phyloP scores from a whole-genome alignment of 2,113 vertebrate species.

The Barnardius zonarius region DNA sequence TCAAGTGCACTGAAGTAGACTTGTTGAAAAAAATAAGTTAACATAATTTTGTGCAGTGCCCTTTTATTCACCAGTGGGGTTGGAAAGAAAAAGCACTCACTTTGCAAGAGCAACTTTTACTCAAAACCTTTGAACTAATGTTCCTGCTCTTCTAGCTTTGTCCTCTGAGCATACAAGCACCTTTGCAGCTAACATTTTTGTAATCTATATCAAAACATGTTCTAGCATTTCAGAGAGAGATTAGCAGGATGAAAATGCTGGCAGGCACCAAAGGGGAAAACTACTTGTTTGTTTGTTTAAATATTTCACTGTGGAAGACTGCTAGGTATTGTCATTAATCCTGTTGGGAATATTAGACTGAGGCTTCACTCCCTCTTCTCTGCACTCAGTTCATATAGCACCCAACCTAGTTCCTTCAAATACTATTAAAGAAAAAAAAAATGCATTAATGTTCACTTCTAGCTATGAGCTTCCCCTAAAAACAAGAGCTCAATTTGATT shows the following conservation, averaged over 20 bases:
- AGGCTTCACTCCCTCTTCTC: not conserved
- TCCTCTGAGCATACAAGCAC: constrained; percentile 27
- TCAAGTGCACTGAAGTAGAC: not conserved
- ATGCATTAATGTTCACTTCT: not conserved
- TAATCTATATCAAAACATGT: constrained; percentile 62
- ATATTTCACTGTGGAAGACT: constrained; percentile 53
- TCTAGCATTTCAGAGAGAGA: constrained; percentile 64
- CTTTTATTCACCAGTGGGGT: not conserved
- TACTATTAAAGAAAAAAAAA: not conserved
- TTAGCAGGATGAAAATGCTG: constrained; percentile 55
- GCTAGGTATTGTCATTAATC: not conserved
- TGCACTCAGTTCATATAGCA: not conserved
- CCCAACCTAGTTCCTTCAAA: not conserved
- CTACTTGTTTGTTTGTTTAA: constrained; percentile 62
- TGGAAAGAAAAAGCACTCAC: constrained; percentile 7
- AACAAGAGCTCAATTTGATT: not conserved
- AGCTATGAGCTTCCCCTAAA: not conserved
- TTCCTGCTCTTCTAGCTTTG: not conserved
- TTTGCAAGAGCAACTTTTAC: constrained; percentile 33
- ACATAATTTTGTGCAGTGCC: not conserved
- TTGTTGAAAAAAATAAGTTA: not conserved
- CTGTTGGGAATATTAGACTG: not conserved
- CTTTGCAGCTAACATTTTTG: constrained; percentile 17
- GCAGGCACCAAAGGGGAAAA: constrained; percentile 41
- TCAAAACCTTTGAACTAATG: constrained; percentile 42